Evolutionary conservation across 2,888 invertebrate species (phyloP).

Genomic region (Lymantria dispar): DNA sequence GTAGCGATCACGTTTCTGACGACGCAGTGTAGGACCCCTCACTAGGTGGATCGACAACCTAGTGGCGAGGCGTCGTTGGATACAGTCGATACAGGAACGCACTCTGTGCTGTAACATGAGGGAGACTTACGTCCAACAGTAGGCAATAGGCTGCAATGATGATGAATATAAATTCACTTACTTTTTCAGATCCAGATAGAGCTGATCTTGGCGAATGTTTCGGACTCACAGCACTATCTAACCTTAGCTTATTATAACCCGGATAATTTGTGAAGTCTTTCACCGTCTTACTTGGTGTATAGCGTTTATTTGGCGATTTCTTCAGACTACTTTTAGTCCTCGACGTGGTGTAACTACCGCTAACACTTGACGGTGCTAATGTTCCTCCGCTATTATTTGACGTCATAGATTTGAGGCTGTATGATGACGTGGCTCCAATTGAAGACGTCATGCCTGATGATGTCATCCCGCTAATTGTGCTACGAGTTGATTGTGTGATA

Average conservation of each 20-base stretch:
- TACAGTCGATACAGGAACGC: too few species aligned
- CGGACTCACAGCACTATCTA: constrained; percentile 76
- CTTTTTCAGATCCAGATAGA: constrained; percentile 60
- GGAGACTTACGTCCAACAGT: too few species aligned
- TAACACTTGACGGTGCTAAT: constrained; percentile 66
- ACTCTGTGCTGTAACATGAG: too few species aligned
- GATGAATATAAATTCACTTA: constrained; percentile 22
- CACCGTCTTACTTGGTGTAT: constrained; percentile 54
- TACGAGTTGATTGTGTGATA: constrained; percentile 62
- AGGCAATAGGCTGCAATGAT: too few species aligned
- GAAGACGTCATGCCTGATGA: constrained; percentile 62
- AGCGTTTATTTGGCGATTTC: constrained; percentile 68
- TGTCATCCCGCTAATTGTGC: constrained; percentile 58
- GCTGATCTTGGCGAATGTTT: constrained; percentile 68
- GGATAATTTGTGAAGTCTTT: constrained; percentile 63
- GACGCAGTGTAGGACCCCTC: too few species aligned
- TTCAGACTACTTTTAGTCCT: constrained; percentile 73
- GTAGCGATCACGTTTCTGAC: too few species aligned
- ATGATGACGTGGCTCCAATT: constrained; percentile 66
- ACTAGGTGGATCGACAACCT: too few species aligned
- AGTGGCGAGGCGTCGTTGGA: too few species aligned
- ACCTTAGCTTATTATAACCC: constrained; percentile 73
- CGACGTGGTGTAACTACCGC: constrained; percentile 66
- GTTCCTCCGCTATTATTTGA: constrained; percentile 66
- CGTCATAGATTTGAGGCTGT: constrained; percentile 66